A percentile compares a stretch with the other conserved stretches of the same genome.
Conservation (phyloP, 2,888 invertebrate genomes). For the Pseudoips prasinana region DNA sequence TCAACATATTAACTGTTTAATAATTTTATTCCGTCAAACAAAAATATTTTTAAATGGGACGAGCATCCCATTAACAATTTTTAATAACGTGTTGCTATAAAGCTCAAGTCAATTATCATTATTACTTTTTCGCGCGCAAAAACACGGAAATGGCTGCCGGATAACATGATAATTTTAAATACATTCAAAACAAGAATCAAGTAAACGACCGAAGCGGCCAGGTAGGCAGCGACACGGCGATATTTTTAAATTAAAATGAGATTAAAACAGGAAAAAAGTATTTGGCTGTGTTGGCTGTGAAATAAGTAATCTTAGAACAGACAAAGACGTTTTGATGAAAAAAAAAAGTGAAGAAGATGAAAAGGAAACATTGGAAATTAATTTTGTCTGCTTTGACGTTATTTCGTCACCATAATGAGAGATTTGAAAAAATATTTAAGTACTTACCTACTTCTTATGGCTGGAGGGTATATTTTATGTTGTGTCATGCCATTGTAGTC, state of each 20-base stretch:
- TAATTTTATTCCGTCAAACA: too few relatives aligned
- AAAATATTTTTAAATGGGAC: too few relatives aligned
- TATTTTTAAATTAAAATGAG: conserved; percentile 34
- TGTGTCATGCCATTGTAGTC: too few relatives aligned
- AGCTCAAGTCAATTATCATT: too few relatives aligned
- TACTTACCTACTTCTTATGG: too few relatives aligned
- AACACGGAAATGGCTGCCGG: too few relatives aligned
- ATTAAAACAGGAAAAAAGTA: conserved; percentile 29
- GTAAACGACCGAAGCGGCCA: conserved; percentile 14
- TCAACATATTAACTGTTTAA: too few relatives aligned
- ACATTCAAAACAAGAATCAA: conserved; percentile 19
- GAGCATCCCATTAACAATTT: too few relatives aligned
- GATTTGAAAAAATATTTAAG: conserved; percentile 21
- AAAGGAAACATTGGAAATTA: conserved; percentile 38
- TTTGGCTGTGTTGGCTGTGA: conserved; percentile 26
- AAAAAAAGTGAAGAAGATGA: conserved; percentile 24
- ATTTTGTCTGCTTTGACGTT: conserved; percentile 35
- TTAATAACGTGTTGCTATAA: too few relatives aligned
- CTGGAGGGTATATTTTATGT: too few relatives aligned
- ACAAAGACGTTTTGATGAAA: conserved; percentile 37
- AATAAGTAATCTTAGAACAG: conserved; percentile 42
- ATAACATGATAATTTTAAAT: conserved; percentile 6
- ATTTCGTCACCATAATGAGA: conserved; percentile 32
- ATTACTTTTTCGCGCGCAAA: too few relatives aligned
- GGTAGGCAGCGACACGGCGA: conserved; percentile 22